phyloP scores from a whole-genome alignment of 1,140 invertebrate genomes.

The Drosophila persimilis region DNA sequence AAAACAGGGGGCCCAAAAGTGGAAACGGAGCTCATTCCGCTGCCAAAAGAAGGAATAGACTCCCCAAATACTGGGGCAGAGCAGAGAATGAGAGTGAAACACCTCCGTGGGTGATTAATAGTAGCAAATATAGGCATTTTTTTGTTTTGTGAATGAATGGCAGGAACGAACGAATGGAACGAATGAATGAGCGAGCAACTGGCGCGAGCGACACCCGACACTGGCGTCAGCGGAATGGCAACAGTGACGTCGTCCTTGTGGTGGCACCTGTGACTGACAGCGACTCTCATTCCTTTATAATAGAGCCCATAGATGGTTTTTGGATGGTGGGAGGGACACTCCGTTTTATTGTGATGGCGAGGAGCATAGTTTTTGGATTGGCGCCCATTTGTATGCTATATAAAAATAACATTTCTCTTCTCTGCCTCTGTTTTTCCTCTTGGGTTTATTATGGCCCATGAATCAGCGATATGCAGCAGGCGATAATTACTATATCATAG shows the following conservation, averaged over 20 bases:
- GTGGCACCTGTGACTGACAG: conserved; percentile 55
- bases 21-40: too few relatives aligned
- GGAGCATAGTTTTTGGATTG: conserved; percentile 36
- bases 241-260: conserved; percentile 60
- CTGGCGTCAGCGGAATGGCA: conserved; percentile 49
- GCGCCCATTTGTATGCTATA: conserved; percentile 63
- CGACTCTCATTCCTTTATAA: too few relatives aligned
- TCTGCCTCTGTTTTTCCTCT: conserved; percentile 33
- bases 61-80: too few relatives aligned
- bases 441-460: conserved; percentile 32
- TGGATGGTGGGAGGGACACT: too few relatives aligned
- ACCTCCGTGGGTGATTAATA: conserved; percentile 58
- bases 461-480: conserved; percentile 43
- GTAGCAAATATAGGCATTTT: conserved; percentile 29
- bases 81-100: background rate
- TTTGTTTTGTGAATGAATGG: conserved; percentile 69
- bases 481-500: conserved; percentile 34
- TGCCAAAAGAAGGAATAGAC: too few relatives aligned
- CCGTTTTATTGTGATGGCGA: background rate
- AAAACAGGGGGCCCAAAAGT: background rate
- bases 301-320: too few relatives aligned
- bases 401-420: conserved; percentile 56
- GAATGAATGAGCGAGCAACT: conserved; percentile 43
- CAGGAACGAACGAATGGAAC: background rate
- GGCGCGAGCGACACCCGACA: conserved; percentile 22